These are phyloP conservation scores for Montipora efflorescens DNA, from an alignment of 64 coral and sea anemone genomes.

Conservation along the genomic window DNA sequence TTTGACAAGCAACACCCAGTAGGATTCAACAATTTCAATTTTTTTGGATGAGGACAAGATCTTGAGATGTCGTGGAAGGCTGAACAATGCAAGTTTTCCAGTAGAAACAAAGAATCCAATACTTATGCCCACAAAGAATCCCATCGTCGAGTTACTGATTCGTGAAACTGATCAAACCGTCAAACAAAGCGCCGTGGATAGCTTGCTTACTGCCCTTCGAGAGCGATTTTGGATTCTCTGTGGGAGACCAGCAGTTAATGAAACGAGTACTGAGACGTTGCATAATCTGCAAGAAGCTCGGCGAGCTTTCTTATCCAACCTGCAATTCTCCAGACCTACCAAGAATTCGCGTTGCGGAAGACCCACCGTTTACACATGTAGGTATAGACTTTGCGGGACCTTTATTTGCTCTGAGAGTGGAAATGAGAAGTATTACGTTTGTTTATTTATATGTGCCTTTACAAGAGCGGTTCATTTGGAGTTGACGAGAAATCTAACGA, in stretches of 20 bases:
- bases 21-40: no score
- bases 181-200: no score
- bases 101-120: no score
- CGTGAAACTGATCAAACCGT: no score
- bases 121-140: no score
- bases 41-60: no score
- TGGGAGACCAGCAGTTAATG: neutral
- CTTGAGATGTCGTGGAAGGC: no score
- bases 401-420: neutral
- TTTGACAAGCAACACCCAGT: no score
- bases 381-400: slow-evolving; percentile 2
- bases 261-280: neutral
- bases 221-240: no score
- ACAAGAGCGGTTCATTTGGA: neutral
- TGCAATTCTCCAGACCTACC: neutral
- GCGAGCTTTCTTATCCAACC: neutral
- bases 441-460: neutral
- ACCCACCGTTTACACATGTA: neutral
- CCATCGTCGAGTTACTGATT: no score
- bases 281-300: neutral
- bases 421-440: neutral
- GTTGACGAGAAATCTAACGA: neutral
- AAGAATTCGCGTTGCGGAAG: neutral
- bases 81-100: no score
- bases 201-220: neutral